Evolutionary conservation across 2,113 vertebrate species (phyloP), one percentile per base, ranked within the genome.

Genomic region (Oncorhynchus gorbuscha): DNA sequence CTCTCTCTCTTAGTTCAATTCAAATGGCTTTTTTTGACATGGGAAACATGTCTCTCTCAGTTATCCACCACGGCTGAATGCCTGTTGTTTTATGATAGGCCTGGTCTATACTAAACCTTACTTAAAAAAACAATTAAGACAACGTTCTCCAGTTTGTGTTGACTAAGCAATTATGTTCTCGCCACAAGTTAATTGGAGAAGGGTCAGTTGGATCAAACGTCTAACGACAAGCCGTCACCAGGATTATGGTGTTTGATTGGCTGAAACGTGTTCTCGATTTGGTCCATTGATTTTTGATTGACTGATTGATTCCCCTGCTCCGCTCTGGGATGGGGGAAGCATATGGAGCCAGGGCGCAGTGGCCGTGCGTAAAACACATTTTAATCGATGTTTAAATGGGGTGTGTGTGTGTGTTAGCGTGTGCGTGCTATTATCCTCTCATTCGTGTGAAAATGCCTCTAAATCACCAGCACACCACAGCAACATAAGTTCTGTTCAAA

Each of bases 211-310:
- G 49, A 18, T 16, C 14, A 55, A 55, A 55, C 14, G 49, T 55
- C 16, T 55, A 55, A 64, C 7, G 62, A 64, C 28, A 14, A 18
- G 4, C 51, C 51, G 24, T 39, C 45, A 73, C 8, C 48, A 39
- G 73, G 26, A 26, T 69, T 69, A 39, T 69, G 74, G 48, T 35
- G 65, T 51, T 32, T 69, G 74, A 75, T 3, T 68, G 72, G 71
- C 68, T 24, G 13, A 68, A 39, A n/a, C 28, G 39, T 5, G 20
- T 71, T 51, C 49, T 55, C 28, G 35, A 11, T 8, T 71, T 61
- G 26, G 61, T 28, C 45, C 48, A 73, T 78, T 61, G 72, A 74
- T 74, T 74, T 73, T 68, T 8, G 8, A 65, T 61, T 69, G 65
- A 78, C 39, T 75, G 32, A 79, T 78, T 68, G 48, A 28, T 69